phyloP scores from a whole-genome alignment of 2,888 invertebrate species.

The Carabus problematicus region DNA sequence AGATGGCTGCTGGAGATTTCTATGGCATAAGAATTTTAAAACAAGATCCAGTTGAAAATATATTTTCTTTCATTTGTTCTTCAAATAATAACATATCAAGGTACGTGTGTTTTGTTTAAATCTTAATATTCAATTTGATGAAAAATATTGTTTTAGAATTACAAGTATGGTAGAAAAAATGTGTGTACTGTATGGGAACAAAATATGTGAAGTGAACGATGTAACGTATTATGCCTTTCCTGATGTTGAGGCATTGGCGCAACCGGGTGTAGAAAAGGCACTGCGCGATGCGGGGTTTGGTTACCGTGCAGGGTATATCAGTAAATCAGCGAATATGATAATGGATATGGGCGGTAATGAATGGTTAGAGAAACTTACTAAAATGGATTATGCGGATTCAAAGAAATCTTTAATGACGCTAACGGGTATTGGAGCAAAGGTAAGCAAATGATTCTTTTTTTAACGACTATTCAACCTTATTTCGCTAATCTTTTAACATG shows the following conservation, averaged over 20 bases:
- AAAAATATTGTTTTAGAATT: conserved; percentile 68
- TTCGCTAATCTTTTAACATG: no score
- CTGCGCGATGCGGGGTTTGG: conserved; percentile 81
- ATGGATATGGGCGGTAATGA: conserved; percentile 69
- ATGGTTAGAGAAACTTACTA: conserved; percentile 77
- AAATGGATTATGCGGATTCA: conserved; percentile 75
- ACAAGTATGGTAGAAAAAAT: conserved; percentile 90
- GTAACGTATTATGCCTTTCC: conserved; percentile 82
- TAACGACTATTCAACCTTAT: neutral
- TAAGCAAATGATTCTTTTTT: conserved; percentile 52
- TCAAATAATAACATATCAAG: conserved; percentile 94
- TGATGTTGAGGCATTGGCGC: conserved; percentile 67
- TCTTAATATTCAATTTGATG: conserved; percentile 24
- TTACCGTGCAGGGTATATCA: conserved; percentile 88
- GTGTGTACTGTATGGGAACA: conserved; percentile 79
- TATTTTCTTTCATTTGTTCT: conserved; percentile 96
- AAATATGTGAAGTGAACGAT: conserved; percentile 73
- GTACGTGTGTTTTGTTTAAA: conserved; percentile 59
- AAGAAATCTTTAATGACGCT: conserved; percentile 76
- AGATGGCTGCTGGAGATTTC: conserved; percentile 70
- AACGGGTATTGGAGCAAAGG: conserved; percentile 94
- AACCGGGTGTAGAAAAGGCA: conserved; percentile 70
- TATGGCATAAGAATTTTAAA: conserved; percentile 88
- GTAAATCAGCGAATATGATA: conserved; percentile 75
- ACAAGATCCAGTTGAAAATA: conserved; percentile 91